These are phyloP conservation scores for Tetragonula clypearis DNA, from an alignment of 1,140 invertebrate genomes.

Conservation along the genomic window DNA sequence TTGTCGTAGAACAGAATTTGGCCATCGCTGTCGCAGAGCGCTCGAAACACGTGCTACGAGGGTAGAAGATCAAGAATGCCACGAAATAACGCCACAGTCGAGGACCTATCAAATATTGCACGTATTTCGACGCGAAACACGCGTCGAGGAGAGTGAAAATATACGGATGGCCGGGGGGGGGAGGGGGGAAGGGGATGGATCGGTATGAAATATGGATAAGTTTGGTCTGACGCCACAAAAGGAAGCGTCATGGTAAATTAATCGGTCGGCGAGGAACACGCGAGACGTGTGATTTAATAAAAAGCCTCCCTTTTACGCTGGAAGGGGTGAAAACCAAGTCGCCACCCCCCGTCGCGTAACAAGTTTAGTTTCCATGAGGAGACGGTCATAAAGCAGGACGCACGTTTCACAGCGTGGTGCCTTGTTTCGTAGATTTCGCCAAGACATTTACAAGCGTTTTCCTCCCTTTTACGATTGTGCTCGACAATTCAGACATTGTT, in stretches of 20 bases:
- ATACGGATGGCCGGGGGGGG: neutral
- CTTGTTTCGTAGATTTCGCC: constrained; percentile 68
- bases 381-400: constrained; percentile 75
- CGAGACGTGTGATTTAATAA: constrained; percentile 80
- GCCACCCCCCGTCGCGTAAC: constrained; percentile 75
- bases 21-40: too few species aligned
- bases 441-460: constrained; percentile 33
- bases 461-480: constrained; percentile 15
- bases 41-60: neutral
- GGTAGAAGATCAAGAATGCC: neutral
- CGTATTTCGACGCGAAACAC: neutral
- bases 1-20: too few species aligned
- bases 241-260: constrained; percentile 78
- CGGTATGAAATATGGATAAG: constrained; percentile 74
- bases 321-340: constrained; percentile 65
- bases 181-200: neutral
- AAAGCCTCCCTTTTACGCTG: constrained; percentile 71
- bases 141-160: constrained; percentile 53
- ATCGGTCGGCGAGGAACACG: constrained; percentile 75
- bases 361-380: constrained; percentile 80
- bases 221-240: constrained; percentile 74
- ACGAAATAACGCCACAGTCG: neutral
- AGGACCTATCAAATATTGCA: constrained; percentile 28
- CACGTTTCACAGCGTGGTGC: constrained; percentile 73
- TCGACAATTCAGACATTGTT: constrained; percentile 5